These are phyloP conservation scores for Anodontia alba DNA, from an alignment of 2,888 invertebrate species.

Conservation along the genomic window DNA sequence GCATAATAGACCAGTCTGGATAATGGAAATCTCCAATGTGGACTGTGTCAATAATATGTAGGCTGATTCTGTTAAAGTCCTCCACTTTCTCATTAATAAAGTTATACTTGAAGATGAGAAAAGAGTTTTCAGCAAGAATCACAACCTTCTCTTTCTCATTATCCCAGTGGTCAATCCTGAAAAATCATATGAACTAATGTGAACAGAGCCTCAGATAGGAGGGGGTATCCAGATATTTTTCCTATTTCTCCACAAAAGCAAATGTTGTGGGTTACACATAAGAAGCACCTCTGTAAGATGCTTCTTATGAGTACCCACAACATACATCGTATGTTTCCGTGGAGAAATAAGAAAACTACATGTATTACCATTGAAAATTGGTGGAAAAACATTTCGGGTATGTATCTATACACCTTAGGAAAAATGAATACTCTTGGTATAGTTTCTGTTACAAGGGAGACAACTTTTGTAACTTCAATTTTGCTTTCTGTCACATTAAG, in stretches of 20 bases:
- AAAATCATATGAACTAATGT: slow-evolving; percentile 23
- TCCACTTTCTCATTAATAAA: slow-evolving; percentile 92
- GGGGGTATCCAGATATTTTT: too few relatives aligned
- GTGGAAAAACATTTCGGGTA: too few relatives aligned
- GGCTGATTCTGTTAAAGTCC: slow-evolving; percentile 89
- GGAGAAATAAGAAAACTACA: too few relatives aligned
- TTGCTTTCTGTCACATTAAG: too few relatives aligned
- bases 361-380: too few relatives aligned
- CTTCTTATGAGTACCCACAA: not conserved
- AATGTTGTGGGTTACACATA: not conserved
- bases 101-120: slow-evolving; percentile 93
- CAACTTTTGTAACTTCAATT: too few relatives aligned
- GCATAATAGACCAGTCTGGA: slow-evolving; percentile 92
- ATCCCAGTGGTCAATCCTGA: slow-evolving; percentile 94
- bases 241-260: not conserved
- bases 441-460: too few relatives aligned
- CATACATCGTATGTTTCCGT: too few relatives aligned
- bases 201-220: not conserved
- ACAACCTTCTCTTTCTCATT: slow-evolving; percentile 93
- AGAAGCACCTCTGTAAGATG: too few relatives aligned
- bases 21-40: slow-evolving; percentile 92
- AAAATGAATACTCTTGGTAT: too few relatives aligned
- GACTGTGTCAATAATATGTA: slow-evolving; percentile 90
- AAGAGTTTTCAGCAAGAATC: slow-evolving; percentile 90
- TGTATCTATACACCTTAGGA: too few relatives aligned